Evolutionary conservation across 1,140 invertebrate genomes (phyloP).

Genomic region (Mycetomoellerius zeteki): DNA sequence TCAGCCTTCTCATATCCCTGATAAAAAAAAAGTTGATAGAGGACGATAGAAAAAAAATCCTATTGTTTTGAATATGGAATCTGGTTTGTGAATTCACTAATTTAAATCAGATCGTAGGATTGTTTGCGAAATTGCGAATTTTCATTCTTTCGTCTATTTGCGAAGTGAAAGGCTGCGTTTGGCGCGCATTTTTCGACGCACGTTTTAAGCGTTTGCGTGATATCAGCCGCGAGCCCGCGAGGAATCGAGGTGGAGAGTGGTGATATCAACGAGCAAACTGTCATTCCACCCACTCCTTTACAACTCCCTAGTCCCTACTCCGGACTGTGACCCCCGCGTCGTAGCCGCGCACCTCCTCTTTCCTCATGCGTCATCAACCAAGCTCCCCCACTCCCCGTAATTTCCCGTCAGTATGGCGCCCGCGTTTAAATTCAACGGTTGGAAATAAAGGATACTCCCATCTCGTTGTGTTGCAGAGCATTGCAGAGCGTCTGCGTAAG

Average conservation of each 20-base stretch:
- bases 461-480: neutral
- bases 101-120: no score
- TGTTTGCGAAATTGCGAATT: no score
- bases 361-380: no score
- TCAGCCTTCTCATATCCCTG: no score
- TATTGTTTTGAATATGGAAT: no score
- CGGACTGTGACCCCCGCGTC: no score
- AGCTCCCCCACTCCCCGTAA: neutral
- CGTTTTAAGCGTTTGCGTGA: neutral
- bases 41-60: no score
- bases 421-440: conserved; percentile 81
- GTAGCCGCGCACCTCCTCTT: no score
- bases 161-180: conserved; percentile 9
- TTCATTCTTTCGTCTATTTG: neutral
- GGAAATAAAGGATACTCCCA: conserved; percentile 44
- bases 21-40: no score
- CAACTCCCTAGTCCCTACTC: neutral
- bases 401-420: conserved; percentile 68
- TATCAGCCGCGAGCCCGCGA: neutral
- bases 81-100: no score
- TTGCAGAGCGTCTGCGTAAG: no score
- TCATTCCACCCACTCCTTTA: conserved; percentile 6
- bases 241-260: neutral
- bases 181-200: conserved; percentile 2
- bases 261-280: conserved; percentile 20